Conservation (phyloP, 2,888 invertebrate species). For the Leptogaster cylindrica region DNA sequence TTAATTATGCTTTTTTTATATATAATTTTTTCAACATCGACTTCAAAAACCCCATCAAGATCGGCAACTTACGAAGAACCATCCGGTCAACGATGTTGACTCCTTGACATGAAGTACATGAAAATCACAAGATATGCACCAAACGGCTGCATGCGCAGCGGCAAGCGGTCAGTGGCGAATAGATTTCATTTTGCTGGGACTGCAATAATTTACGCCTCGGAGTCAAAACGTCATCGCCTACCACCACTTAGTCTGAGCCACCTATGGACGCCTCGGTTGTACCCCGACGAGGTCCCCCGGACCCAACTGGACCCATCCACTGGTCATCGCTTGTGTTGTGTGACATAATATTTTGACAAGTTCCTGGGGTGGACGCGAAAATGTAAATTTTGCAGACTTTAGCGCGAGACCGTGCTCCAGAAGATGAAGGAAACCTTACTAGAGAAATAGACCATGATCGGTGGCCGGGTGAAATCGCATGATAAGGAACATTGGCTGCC, state of each 20-base stretch:
- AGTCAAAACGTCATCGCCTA: constrained; percentile 29
- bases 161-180: no score
- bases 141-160: no score
- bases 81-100: background rate
- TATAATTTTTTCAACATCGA: background rate
- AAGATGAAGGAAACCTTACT: no score
- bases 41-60: background rate
- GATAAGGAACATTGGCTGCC: background rate
- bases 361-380: constrained; percentile 30
- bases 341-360: constrained; percentile 39
- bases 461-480: background rate
- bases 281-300: background rate
- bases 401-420: no score
- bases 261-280: background rate
- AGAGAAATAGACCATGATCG: background rate
- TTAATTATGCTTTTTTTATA: constrained; percentile 26
- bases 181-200: no score
- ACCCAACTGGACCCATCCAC: constrained; percentile 16
- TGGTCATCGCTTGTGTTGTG: constrained; percentile 18
- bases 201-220: constrained; percentile 33
- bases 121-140: background rate
- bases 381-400: constrained; percentile 11
- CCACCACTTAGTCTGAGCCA: constrained; percentile 29
- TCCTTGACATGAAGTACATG: background rate
- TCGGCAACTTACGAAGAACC: no score